These are phyloP conservation scores for Umimayanthus chanpuru DNA, from an alignment of 92 coral and sea anemone species.

Conservation along the genomic window DNA sequence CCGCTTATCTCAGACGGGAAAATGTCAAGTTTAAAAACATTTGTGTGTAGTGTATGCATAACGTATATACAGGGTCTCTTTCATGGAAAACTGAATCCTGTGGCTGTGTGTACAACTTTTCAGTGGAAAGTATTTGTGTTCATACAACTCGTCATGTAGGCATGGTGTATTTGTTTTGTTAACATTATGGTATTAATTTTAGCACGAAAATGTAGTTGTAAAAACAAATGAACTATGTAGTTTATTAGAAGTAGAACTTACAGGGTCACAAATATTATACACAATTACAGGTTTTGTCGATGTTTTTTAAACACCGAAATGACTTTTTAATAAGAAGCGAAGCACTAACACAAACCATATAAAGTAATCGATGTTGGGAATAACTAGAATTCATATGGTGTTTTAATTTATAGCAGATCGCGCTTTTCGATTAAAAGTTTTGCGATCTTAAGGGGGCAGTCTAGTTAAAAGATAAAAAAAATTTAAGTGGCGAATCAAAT, in stretches of 20 bases:
- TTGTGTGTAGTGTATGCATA: background rate
- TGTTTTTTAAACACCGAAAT: background rate
- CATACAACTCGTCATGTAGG: background rate
- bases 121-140: background rate
- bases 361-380: background rate
- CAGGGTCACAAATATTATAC: background rate
- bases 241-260: background rate
- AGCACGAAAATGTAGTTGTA: background rate
- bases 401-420: background rate
- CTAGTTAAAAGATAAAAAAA: too few relatives aligned
- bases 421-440: too few relatives aligned
- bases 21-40: background rate
- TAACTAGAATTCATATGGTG: background rate
- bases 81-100: too few relatives aligned
- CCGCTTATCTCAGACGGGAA: background rate
- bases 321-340: constrained; percentile 4
- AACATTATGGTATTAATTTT: background rate
- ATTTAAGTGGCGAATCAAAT: too few relatives aligned
- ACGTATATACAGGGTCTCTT: background rate
- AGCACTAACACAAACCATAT: background rate
- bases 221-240: background rate
- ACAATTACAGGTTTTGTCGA: background rate
- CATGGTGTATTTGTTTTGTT: background rate
- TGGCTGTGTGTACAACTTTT: background rate
- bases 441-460: too few relatives aligned